These are phyloP conservation scores for Ginglymostoma cirratum DNA, from an alignment of 2,113 vertebrate genomes.

Conservation along the genomic window DNA sequence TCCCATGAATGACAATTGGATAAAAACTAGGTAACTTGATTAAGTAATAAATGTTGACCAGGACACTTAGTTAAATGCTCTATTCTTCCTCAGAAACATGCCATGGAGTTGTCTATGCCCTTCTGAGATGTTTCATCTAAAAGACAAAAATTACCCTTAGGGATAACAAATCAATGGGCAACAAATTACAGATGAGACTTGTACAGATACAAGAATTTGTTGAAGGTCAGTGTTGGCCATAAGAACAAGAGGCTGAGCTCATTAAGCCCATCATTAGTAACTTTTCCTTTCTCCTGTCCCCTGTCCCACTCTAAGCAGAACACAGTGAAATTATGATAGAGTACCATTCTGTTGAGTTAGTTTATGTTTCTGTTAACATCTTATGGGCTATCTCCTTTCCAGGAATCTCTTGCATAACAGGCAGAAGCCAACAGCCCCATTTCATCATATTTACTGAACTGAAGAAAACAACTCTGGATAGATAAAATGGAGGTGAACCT, in stretches of 20 bases:
- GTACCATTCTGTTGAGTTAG: too few relatives aligned
- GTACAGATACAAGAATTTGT: background rate
- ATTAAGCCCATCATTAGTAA: background rate
- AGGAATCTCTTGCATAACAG: background rate
- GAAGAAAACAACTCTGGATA: background rate
- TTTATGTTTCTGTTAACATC: background rate
- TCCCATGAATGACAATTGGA: background rate
- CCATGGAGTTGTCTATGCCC: background rate
- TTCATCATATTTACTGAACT: background rate
- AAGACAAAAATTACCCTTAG: background rate
- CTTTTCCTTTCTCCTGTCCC: background rate
- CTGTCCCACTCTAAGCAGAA: background rate
- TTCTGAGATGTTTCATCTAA: background rate
- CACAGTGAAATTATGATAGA: background rate
- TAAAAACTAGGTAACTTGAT: background rate
- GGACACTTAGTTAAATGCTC: background rate
- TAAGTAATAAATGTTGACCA: background rate
- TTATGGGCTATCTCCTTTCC: background rate
- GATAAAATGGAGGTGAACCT: background rate
- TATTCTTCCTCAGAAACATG: background rate
- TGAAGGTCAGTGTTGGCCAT: background rate
- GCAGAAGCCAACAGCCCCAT: background rate
- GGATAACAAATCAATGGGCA: background rate
- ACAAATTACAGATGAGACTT: background rate
- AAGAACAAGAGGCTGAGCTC: background rate